phyloP scores from a whole-genome alignment of 1,140 invertebrate species.

The Lordiphosa stackelbergi region DNA sequence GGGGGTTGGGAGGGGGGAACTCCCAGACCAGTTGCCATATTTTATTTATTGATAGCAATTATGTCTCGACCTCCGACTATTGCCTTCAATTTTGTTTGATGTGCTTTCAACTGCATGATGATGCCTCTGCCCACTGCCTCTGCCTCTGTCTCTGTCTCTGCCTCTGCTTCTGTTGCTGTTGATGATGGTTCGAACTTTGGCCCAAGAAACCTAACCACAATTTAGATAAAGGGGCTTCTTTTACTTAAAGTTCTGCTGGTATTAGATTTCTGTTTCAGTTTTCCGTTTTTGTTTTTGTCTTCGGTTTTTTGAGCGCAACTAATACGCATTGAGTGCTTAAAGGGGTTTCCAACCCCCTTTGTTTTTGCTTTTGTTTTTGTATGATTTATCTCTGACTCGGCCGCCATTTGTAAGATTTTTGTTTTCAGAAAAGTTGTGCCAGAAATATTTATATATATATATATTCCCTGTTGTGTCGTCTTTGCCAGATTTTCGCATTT shows the following conservation, averaged over 20 bases:
- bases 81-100: slow-evolving; percentile 71
- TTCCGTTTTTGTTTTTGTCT: slow-evolving; percentile 42
- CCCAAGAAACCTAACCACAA: slow-evolving; percentile 71
- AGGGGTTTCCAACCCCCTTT: slow-evolving; percentile 51
- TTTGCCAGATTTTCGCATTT: slow-evolving; percentile 49
- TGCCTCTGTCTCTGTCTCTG: not conserved
- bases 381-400: slow-evolving; percentile 37
- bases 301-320: slow-evolving; percentile 47
- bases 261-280: slow-evolving; percentile 36
- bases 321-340: slow-evolving; percentile 38
- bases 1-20: slow-evolving; percentile 1
- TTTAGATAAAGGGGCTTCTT: slow-evolving; percentile 37
- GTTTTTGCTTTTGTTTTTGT: slow-evolving; percentile 33
- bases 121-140: slow-evolving; percentile 3
- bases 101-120: slow-evolving; percentile 66
- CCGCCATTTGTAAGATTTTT: slow-evolving; percentile 74
- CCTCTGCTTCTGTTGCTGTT: slow-evolving; percentile 8
- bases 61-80: slow-evolving; percentile 71
- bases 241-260: slow-evolving; percentile 64
- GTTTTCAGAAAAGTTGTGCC: slow-evolving; percentile 57
- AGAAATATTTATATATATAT: slow-evolving; percentile 37
- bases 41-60: slow-evolving; percentile 76
- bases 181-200: slow-evolving; percentile 62
- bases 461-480: slow-evolving; percentile 47
- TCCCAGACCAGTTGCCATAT: slow-evolving; percentile 50